Conservation (phyloP, 2,113 vertebrate genomes). For the Athene cunicularia region DNA sequence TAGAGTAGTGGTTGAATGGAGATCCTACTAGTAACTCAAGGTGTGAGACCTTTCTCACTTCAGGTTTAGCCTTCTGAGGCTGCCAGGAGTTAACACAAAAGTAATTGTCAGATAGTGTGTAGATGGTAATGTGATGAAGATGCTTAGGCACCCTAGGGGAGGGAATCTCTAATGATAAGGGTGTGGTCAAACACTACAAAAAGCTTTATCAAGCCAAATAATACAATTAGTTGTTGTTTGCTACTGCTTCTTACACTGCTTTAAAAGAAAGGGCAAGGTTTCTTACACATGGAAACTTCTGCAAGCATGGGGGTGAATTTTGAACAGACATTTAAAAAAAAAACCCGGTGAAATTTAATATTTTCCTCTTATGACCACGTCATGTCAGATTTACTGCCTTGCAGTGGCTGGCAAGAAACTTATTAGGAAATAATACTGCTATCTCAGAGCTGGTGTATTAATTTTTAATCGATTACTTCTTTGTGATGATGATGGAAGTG, state of each 20-base stretch:
- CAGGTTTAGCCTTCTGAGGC: neutral
- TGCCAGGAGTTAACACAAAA: neutral
- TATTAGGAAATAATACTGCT: conserved; percentile 34
- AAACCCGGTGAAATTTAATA: neutral
- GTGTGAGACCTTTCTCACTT: neutral
- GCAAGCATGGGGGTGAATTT: neutral
- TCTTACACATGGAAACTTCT: neutral
- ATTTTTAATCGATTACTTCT: conserved; percentile 46
- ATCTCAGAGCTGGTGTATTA: conserved; percentile 3
- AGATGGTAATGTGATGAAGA: neutral
- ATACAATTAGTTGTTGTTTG: neutral
- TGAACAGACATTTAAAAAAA: neutral
- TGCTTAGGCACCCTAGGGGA: neutral
- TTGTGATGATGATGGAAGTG: neutral
- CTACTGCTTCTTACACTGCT: neutral
- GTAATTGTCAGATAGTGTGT: neutral
- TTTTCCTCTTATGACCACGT: neutral
- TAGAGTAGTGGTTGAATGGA: neutral
- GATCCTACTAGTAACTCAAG: neutral
- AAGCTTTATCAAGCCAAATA: neutral
- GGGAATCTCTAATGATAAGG: neutral
- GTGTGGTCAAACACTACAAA: neutral
- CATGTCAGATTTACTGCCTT: conserved; percentile 5
- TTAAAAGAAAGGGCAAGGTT: neutral
- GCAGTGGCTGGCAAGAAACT: neutral